These are phyloP conservation scores for Noctilio leporinus DNA, from an alignment of 2,113 vertebrate genomes.

Conservation along the genomic window DNA sequence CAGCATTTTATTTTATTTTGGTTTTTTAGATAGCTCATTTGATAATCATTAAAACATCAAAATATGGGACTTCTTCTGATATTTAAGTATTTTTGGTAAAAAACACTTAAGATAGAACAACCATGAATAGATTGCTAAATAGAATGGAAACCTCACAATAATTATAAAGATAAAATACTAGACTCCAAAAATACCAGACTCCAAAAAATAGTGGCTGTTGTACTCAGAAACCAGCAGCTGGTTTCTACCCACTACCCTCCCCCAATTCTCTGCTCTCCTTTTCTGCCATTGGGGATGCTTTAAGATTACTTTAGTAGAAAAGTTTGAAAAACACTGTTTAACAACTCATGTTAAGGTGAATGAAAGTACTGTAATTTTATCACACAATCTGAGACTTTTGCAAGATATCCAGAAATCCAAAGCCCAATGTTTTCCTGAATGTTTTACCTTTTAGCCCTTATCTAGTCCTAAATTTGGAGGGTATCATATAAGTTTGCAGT, in stretches of 20 bases:
- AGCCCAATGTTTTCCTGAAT: not conserved
- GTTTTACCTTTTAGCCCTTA: not conserved
- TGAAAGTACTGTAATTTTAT: not conserved
- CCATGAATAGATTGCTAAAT: not conserved
- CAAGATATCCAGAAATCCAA: not conserved
- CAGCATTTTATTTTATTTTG: not conserved
- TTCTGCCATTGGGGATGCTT: not conserved
- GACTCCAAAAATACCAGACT: not conserved
- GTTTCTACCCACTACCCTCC: fast-evolving
- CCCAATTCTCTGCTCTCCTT: not conserved
- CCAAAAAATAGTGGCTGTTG: no score
- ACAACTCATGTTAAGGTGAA: not conserved
- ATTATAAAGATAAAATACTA: slow-evolving; percentile 45
- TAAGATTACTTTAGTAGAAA: not conserved
- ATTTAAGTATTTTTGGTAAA: not conserved
- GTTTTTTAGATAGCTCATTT: not conserved
- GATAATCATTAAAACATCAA: not conserved
- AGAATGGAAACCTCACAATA: slow-evolving; percentile 33
- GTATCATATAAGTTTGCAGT: not conserved
- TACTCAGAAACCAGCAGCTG: no score
- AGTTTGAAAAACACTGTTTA: not conserved
- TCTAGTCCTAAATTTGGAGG: not conserved
- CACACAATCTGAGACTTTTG: not conserved
- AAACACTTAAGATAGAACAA: slow-evolving; percentile 34
- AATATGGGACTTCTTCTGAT: not conserved